Percentiles rank a stretch among this genome's conserved stretches.
These are phyloP conservation scores for Globodera rostochiensis DNA, from an alignment of 1,140 invertebrate genomes.

Conservation along the genomic window DNA sequence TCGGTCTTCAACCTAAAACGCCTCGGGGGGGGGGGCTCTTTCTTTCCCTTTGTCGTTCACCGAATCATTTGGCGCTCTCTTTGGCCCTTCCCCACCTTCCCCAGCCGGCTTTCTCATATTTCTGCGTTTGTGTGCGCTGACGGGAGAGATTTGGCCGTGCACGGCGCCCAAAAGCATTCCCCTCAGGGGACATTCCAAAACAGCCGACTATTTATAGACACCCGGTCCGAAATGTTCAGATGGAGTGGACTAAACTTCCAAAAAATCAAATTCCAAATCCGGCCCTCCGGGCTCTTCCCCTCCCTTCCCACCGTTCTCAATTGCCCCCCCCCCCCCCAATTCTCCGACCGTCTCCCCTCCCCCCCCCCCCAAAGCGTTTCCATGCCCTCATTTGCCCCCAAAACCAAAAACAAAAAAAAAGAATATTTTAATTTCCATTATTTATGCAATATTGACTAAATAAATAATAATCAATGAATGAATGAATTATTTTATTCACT, in stretches of 20 bases:
- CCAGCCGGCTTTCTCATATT: conserved; percentile 3
- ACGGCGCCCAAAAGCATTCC: neutral
- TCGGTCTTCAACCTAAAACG: too few species aligned
- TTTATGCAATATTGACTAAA: too few species aligned
- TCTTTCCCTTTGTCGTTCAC: neutral
- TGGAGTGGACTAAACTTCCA: neutral
- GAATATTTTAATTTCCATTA: too few species aligned
- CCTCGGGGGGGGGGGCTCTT: neutral
- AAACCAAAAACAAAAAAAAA: too few species aligned
- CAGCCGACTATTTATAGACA: neutral
- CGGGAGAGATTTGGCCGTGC: neutral
- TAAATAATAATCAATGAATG: too few species aligned
- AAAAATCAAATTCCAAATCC: neutral
- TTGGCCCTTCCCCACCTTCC: neutral
- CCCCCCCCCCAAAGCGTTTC: too few species aligned
- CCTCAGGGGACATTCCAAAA: neutral
- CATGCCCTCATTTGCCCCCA: too few species aligned
- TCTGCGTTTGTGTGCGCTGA: neutral
- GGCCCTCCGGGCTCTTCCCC: too few species aligned
- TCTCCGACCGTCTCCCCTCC: neutral
- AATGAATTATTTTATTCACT: too few species aligned
- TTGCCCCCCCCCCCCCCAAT: neutral
- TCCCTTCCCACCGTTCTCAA: neutral
- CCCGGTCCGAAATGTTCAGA: neutral
- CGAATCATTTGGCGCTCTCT: neutral